Evolutionary conservation across 1,140 invertebrate species (phyloP).

Genomic region (Ceratitis capitata): DNA sequence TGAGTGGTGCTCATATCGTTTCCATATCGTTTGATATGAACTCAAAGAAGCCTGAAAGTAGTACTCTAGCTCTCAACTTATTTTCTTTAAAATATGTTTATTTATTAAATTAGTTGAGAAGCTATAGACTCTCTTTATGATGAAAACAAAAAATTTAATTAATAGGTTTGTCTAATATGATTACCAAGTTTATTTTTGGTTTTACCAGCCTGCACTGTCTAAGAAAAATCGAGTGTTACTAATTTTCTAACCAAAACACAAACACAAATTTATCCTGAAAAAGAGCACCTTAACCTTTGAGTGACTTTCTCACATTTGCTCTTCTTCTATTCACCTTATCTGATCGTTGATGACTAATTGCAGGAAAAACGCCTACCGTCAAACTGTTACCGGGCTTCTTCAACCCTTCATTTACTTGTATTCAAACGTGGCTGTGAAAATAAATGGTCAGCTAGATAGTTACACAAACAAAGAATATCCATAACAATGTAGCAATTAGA

Average conservation of each 20-base stretch:
- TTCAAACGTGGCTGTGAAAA: background rate
- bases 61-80: too few relatives aligned
- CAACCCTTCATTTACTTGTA: background rate
- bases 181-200: too few relatives aligned
- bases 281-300: background rate
- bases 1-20: too few relatives aligned
- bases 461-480: too few relatives aligned
- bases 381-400: background rate
- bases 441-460: too few relatives aligned
- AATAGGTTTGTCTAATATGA: too few relatives aligned
- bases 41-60: too few relatives aligned
- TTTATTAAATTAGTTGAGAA: too few relatives aligned
- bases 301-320: conserved; percentile 10
- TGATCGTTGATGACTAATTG: conserved; percentile 10
- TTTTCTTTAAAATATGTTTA: too few relatives aligned
- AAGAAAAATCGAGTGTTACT: background rate
- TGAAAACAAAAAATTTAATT: background rate
- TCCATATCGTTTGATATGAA: too few relatives aligned
- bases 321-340: background rate
- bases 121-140: background rate
- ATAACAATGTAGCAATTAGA: too few relatives aligned
- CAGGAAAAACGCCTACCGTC: background rate
- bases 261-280: background rate
- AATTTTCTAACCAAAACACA: background rate
- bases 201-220: background rate